These are phyloP conservation scores for Nyctalus aviator DNA, from an alignment of 2,797 vertebrate species.

Conservation along the genomic window DNA sequence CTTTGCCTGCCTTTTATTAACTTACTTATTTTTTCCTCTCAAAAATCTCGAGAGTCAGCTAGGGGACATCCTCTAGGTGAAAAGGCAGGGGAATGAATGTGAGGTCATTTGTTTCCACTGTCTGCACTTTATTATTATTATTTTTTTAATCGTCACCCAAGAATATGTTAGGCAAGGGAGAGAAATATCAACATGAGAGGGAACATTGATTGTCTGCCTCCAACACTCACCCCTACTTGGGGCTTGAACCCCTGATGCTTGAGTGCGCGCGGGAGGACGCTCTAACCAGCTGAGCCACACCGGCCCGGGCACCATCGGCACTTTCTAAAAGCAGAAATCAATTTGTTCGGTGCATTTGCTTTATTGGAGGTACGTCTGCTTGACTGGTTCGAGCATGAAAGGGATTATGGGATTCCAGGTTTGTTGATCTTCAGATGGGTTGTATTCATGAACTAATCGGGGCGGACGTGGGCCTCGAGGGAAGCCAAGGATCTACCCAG, in stretches of 20 bases:
- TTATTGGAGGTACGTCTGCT: slow-evolving; percentile 47
- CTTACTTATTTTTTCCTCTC: background rate
- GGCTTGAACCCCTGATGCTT: background rate
- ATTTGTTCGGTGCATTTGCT: background rate
- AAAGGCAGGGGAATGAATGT: background rate
- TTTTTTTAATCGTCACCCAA: too few relatives aligned
- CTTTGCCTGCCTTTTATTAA: background rate
- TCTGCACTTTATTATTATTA: background rate
- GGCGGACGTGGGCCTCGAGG: slow-evolving; percentile 52
- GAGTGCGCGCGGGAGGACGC: accelerated
- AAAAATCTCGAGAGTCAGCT: background rate
- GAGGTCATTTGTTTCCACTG: background rate
- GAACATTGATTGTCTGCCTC: background rate
- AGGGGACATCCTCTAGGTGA: background rate
- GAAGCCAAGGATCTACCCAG: slow-evolving; percentile 46
- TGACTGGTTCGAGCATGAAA: slow-evolving; percentile 66
- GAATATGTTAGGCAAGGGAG: too few relatives aligned
- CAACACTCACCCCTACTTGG: background rate
- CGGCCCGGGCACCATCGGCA: background rate
- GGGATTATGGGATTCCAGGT: slow-evolving; percentile 63
- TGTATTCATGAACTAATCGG: slow-evolving; percentile 69
- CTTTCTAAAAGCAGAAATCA: slow-evolving; percentile 42
- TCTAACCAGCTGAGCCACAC: background rate
- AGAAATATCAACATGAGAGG: background rate
- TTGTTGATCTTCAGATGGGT: slow-evolving; percentile 68